Evolutionary conservation across 2,113 vertebrate genomes (phyloP).

Genomic region (Oncorhynchus mykiss): DNA sequence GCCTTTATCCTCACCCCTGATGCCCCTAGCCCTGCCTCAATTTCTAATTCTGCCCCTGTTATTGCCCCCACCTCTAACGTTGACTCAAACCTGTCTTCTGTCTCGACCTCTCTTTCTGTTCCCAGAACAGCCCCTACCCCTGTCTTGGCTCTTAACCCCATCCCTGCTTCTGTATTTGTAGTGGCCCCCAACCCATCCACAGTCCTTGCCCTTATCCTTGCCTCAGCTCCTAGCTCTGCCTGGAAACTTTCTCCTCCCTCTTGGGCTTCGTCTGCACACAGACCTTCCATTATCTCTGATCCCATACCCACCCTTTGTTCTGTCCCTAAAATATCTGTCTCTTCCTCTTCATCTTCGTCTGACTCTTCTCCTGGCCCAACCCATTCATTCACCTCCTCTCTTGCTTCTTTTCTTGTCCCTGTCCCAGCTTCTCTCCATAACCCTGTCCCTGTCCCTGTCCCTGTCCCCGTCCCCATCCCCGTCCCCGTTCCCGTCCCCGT

Average conservation of each 20-base stretch:
- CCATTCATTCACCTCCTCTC: background rate
- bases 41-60: constrained; percentile 12
- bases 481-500: background rate
- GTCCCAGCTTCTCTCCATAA: background rate
- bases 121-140: too few relatives aligned
- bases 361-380: constrained; percentile 23
- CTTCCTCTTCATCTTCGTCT: background rate
- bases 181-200: too few relatives aligned
- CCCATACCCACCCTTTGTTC: background rate
- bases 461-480: background rate
- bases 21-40: constrained; percentile 29
- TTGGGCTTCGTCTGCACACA: background rate
- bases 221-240: background rate
- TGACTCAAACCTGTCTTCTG: too few relatives aligned
- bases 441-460: background rate
- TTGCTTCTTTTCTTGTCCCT: constrained; percentile 21
- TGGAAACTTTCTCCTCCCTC: background rate
- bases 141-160: too few relatives aligned
- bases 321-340: constrained; percentile 13
- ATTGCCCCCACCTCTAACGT: background rate
- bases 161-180: too few relatives aligned
- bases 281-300: constrained; percentile 22
- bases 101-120: too few relatives aligned
- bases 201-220: background rate
- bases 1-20: background rate